Conservation (phyloP, 1,140 invertebrate species). For the Drosophila asahinai region DNA sequence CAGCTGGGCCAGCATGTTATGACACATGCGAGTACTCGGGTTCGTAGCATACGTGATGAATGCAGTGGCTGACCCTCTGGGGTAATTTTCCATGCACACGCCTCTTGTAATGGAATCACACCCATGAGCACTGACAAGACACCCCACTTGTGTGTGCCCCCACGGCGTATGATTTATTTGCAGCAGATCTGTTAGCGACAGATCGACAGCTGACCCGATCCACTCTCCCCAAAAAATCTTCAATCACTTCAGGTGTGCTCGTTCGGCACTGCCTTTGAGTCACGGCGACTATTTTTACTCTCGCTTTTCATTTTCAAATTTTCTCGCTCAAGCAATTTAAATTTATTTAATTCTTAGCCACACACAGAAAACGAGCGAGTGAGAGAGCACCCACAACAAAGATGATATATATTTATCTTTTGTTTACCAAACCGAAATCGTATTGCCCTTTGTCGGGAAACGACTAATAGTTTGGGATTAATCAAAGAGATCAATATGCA, state of each 20-base stretch:
- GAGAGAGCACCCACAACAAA: constrained; percentile 44
- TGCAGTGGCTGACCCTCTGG: constrained; percentile 27
- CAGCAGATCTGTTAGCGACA: constrained; percentile 24
- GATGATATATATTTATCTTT: constrained; percentile 16
- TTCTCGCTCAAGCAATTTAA: constrained; percentile 60
- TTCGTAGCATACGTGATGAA: constrained; percentile 26
- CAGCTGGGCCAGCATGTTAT: constrained; percentile 46
- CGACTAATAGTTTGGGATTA: not conserved
- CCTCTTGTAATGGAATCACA: constrained; percentile 31
- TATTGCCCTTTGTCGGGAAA: constrained; percentile 22
- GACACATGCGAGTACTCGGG: constrained; percentile 20
- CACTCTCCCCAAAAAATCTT: constrained; percentile 4
- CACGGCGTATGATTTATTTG: constrained; percentile 40
- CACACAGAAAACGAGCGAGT: constrained; percentile 19
- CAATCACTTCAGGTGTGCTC: constrained; percentile 64
- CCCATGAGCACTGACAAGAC: not conserved
- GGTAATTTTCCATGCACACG: constrained; percentile 58
- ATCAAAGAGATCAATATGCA: not conserved
- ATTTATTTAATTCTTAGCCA: constrained; percentile 58
- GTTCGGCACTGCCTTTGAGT: constrained; percentile 60
- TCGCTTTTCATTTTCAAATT: constrained; percentile 67
- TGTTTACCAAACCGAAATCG: constrained; percentile 32
- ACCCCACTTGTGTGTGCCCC: not conserved
- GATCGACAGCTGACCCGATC: constrained; percentile 47
- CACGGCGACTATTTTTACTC: constrained; percentile 77